Evolutionary conservation across 2,888 invertebrate genomes (phyloP).

Genomic region (Isotomurus palustris): DNA sequence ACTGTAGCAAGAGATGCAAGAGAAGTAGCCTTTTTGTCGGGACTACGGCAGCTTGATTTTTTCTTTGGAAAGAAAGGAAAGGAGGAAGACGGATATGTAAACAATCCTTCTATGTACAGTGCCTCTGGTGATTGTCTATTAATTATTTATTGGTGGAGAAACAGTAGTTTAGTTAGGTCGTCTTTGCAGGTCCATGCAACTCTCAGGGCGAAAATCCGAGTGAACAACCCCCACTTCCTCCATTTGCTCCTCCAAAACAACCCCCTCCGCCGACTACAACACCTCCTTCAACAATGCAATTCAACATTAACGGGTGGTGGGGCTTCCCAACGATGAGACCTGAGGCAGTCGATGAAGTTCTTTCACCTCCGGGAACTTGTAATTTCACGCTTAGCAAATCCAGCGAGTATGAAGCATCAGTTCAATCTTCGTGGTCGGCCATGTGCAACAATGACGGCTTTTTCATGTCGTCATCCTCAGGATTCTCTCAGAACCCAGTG

Average conservation of each 20-base stretch:
- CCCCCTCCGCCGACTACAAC: neutral
- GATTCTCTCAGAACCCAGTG: too few relatives aligned
- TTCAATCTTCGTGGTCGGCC: neutral
- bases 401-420: too few relatives aligned
- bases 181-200: too few relatives aligned
- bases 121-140: too few relatives aligned
- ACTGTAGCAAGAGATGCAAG: neutral
- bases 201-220: too few relatives aligned
- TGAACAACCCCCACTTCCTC: neutral
- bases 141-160: too few relatives aligned
- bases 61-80: neutral
- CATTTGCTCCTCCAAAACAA: neutral
- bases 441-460: neutral
- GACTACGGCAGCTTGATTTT: conserved; percentile 1
- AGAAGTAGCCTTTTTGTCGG: conserved; percentile 4
- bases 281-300: neutral
- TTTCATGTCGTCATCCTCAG: neutral
- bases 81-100: neutral
- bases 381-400: neutral
- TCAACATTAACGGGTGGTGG: neutral
- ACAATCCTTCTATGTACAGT: neutral
- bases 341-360: neutral
- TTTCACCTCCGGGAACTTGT: neutral
- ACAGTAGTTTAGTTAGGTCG: too few relatives aligned
- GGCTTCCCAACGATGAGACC: too few relatives aligned